Evolutionary conservation across 64 coral and sea anemone species (phyloP).

Genomic region (Cladopsammia gracilis): DNA sequence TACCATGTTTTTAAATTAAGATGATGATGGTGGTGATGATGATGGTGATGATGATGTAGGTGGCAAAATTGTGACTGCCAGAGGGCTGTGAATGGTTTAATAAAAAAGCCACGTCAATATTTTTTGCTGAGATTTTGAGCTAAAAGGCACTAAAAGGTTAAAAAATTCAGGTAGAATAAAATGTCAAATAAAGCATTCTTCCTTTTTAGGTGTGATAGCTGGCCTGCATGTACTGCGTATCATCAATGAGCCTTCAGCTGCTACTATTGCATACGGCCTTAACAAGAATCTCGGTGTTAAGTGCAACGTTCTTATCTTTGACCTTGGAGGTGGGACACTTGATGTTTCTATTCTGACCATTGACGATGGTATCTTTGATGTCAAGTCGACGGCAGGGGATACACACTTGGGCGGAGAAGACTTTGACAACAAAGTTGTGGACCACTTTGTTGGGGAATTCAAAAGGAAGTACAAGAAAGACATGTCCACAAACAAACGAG

Average conservation of each 20-base stretch:
- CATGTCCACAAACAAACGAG: slow-evolving; percentile 72
- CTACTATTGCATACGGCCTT: slow-evolving; percentile 92
- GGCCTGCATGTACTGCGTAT: slow-evolving; percentile 85
- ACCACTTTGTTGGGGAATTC: slow-evolving; percentile 76
- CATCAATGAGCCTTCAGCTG: slow-evolving; percentile 93
- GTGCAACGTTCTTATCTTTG: slow-evolving; percentile 91
- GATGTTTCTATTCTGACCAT: slow-evolving; percentile 90
- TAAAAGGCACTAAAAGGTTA: too few species aligned
- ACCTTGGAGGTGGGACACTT: slow-evolving; percentile 93
- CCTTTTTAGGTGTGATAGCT: slow-evolving; percentile 76
- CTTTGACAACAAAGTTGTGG: slow-evolving; percentile 80
- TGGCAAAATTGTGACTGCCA: too few species aligned
- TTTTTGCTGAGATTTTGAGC: too few species aligned
- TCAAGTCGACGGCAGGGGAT: slow-evolving; percentile 84
- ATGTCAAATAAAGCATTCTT: background rate
- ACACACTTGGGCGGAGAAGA: slow-evolving; percentile 93
- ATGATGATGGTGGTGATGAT: too few species aligned
- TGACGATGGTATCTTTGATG: slow-evolving; percentile 93
- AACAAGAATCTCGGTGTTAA: slow-evolving; percentile 85
- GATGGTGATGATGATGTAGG: too few species aligned
- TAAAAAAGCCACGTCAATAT: too few species aligned
- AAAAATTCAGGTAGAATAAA: too few species aligned
- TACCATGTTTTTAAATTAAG: too few species aligned
- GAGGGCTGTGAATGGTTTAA: too few species aligned
- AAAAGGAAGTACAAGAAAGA: slow-evolving; percentile 93